Evolutionary conservation across 53 echinoderm and acorn worm genomes (phyloP), one percentile per base, ranked within the genome.

Genomic region (Echinarachnius parma): DNA sequence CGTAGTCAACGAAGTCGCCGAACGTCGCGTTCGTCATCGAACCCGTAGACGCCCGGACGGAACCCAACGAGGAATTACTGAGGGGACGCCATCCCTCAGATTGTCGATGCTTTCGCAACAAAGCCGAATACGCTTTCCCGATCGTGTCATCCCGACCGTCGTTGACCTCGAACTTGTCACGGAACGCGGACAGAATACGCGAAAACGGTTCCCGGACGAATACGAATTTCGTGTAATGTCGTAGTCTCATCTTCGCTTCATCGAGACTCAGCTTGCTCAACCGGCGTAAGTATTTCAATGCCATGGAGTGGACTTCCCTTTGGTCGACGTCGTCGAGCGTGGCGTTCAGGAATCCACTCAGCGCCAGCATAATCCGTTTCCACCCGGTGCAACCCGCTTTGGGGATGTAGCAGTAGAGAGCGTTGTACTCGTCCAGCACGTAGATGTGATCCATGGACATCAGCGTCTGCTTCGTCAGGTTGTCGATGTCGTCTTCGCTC

Each of bases 151-250:
- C 31, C 18, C 18, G 9, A 50, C 20, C 20, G 9, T 4, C 9
- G 4, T 50, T 31, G 4, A 32, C 14, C 34, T 69, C 53, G 29
- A 69, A 53, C 53, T 69, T 69, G 34, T 69, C 70, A 4, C 70
- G 52, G 33, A 22, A 69, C 34, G 70, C 70, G n/a, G 70, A 69
- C 53, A 69, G 23, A 2, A 69, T 69, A 4, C 70, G 31, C 15
- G 70, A 31, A 25, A 69, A 69, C 13, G 70, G 70, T 25, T 69
- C 70, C 24, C 70, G 70, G 11, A 69, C 70, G 30, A 69, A 69
- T 23, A 69, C 10, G 13, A 69, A 34, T 37, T 34, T 69, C 5
- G 31, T 53, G 35, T 69, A 69, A 3, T 31, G 31, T 34, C 2
- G 22, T 53, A 69, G 23, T 34, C 25, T 50, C 16, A 31, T 33